Evolutionary conservation across 92 coral and sea anemone species (phyloP).

Genomic region (Siderastrea siderea): DNA sequence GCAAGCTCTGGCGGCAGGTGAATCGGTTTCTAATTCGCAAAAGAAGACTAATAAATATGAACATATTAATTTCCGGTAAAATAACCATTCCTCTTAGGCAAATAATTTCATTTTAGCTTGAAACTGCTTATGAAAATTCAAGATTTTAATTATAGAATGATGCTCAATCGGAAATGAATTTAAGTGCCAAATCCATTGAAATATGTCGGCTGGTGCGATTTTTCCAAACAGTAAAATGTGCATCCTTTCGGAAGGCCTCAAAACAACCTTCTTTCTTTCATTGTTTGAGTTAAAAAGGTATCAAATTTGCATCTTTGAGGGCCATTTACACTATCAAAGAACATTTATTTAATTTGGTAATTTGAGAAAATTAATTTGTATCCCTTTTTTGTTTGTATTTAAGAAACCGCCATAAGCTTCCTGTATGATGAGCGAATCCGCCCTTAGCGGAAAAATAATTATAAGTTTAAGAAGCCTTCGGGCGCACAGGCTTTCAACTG

Average conservation of each 20-base stretch:
- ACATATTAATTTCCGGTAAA: constrained; percentile 88
- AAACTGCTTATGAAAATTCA: constrained; percentile 61
- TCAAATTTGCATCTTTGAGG: constrained; percentile 73
- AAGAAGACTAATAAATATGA: constrained; percentile 89
- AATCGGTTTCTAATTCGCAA: constrained; percentile 74
- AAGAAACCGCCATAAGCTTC: constrained; percentile 22
- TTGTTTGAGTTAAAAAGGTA: constrained; percentile 51
- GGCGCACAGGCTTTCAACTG: constrained; percentile 25
- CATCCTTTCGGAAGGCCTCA: constrained; percentile 57
- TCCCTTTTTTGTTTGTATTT: constrained; percentile 56
- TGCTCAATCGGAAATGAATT: constrained; percentile 74
- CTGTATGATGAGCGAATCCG: constrained; percentile 22
- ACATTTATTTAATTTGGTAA: constrained; percentile 84
- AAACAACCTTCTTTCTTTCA: constrained; percentile 38
- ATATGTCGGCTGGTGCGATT: constrained; percentile 26
- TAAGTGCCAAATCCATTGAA: constrained; percentile 38
- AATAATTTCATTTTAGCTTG: constrained; percentile 65
- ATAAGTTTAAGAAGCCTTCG: constrained; percentile 22
- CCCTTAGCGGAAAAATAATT: constrained; percentile 43
- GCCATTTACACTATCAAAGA: constrained; percentile 83
- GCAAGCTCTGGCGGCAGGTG: constrained; percentile 77
- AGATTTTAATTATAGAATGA: constrained; percentile 80
- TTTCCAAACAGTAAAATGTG: constrained; percentile 30
- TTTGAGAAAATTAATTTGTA: constrained; percentile 67
- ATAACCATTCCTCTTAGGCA: constrained; percentile 70